Conservation (phyloP, 2,797 vertebrate genomes). For the Microchirus variegatus region DNA sequence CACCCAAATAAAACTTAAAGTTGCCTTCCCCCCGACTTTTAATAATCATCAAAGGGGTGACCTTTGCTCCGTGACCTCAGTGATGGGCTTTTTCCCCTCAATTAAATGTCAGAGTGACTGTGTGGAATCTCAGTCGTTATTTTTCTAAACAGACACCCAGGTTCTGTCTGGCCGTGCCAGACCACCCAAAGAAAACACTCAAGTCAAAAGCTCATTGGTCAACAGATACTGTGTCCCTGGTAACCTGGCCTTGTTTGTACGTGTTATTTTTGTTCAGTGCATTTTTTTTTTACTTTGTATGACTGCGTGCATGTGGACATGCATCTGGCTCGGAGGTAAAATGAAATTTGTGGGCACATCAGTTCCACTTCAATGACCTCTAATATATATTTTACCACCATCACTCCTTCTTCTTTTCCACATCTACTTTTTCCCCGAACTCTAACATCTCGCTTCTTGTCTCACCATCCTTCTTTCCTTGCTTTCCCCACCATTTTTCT, state of each 20-base stretch:
- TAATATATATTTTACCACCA: neutral
- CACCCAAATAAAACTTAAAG: slow-evolving; percentile 41
- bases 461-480: neutral
- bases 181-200: slow-evolving; percentile 59
- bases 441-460: neutral
- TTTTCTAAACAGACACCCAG: slow-evolving; percentile 51
- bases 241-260: slow-evolving; percentile 28
- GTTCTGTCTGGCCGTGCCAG: slow-evolving; percentile 50
- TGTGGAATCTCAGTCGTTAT: slow-evolving; percentile 58
- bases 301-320: slow-evolving; percentile 1
- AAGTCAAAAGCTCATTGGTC: slow-evolving; percentile 37
- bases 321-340: neutral
- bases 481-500: neutral
- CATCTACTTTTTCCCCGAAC: neutral
- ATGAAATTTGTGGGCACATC: neutral
- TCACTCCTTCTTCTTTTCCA: slow-evolving; percentile 1
- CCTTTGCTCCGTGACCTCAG: slow-evolving; percentile 65
- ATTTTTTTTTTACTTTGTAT: slow-evolving; percentile 1
- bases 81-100: slow-evolving; percentile 54
- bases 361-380: slow-evolving; percentile 18
- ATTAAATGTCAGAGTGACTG: slow-evolving; percentile 58
- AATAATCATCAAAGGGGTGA: slow-evolving; percentile 61
- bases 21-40: slow-evolving; percentile 14
- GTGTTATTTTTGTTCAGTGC: no score
- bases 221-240: slow-evolving; percentile 46